These are phyloP conservation scores for Ploceus nigricollis DNA, from an alignment of 2,113 vertebrate genomes.

Conservation along the genomic window DNA sequence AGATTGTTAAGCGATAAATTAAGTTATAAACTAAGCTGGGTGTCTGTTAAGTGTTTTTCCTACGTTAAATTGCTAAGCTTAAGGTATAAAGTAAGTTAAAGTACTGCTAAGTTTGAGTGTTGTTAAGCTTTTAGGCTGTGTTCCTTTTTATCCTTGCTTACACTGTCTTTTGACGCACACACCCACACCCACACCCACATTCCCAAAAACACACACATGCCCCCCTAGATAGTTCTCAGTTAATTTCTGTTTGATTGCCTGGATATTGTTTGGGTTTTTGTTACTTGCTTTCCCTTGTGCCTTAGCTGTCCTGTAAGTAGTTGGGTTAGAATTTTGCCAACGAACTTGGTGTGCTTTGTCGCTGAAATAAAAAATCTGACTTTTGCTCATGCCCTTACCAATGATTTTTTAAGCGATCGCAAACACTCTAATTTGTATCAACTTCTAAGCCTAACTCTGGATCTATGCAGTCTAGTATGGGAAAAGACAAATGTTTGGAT, in stretches of 20 bases:
- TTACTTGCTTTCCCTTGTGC: neutral
- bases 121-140: fast-evolving
- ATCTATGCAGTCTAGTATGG: neutral
- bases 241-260: neutral
- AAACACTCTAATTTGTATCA: neutral
- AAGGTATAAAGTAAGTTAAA: neutral
- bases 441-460: neutral
- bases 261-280: neutral
- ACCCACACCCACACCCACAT: too few relatives aligned
- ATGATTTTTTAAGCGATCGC: neutral
- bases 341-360: fast-evolving
- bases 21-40: neutral
- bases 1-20: neutral
- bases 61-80: neutral
- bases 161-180: neutral
- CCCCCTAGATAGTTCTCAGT: neutral
- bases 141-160: neutral
- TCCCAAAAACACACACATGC: neutral
- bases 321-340: too few relatives aligned
- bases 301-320: neutral
- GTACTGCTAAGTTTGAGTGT: neutral
- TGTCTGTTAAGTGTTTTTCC: neutral
- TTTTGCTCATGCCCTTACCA: fast-evolving
- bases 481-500: neutral
- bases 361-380: neutral